Evolutionary conservation across 2,888 invertebrate genomes (phyloP), one percentile per base, ranked within the genome.

Genomic region (Opisthograptis luteolata): DNA sequence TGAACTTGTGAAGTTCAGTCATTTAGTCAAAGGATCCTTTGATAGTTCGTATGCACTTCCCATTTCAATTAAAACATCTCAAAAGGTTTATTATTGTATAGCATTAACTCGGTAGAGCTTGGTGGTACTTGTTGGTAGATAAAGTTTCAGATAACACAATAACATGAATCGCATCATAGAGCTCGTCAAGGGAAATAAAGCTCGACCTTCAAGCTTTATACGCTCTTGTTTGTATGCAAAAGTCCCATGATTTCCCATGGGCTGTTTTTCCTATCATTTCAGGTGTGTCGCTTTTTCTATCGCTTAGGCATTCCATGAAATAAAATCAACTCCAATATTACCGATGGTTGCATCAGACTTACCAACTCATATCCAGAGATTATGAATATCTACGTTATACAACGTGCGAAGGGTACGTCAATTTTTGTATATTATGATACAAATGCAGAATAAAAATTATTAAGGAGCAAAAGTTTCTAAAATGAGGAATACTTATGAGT

Each of bases 231-330:
- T 60, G 43, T 47, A 61, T 66, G 60, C 62, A 69, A 65, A 60
- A 70, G 42, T 48, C 57, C 55, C 41, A 55, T 45, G 49, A 72
- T 72, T 72, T 73, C 72, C 73, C 69, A 55, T 50, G 68, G 59
- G 64, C 24, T 55, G 43, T 35, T 47, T 47, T 36, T 41, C n/a
- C 32, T 44, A 44, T 41, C 28, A 34, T 7, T n/a, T 32, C 30
- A 30, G 19, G 20, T 31, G 34, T 31, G 24, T 5, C 20, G 0
- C 9, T 27, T 20, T 32, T 20, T 20, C 8, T 19, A 19, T 13
- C 8, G 13, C 22, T 9, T 8, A 3, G 5, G 13, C 10, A 25
- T 5, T 4, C 1, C n/a, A 2, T 22, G n/a, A n/a, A n/a, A n/a
- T 1, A 22, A 37, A n/a, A n/a, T 1, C 8, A n/a, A 31, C n/a